phyloP scores from a whole-genome alignment of 23 tunicate genomes.

The Pegea sp. region DNA sequence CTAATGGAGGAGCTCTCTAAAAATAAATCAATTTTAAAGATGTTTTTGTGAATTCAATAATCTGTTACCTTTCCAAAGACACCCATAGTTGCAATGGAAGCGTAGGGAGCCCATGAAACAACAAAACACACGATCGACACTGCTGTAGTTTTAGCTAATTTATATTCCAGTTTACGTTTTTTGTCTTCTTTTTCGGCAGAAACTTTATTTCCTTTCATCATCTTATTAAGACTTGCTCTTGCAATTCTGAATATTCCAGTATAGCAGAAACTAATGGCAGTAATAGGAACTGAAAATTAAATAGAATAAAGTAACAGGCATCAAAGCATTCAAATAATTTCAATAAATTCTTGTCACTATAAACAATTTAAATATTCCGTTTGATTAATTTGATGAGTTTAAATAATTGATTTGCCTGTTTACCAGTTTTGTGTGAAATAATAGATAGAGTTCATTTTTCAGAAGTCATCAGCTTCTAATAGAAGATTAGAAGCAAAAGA shows the following conservation, averaged over 20 bases:
- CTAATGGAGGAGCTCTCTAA: background rate
- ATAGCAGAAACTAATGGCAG: background rate
- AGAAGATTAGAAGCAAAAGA: too few species aligned
- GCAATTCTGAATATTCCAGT: background rate
- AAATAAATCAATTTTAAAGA: background rate
- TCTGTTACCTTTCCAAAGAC: background rate
- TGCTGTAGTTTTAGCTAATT: background rate
- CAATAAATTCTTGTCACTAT: too few species aligned
- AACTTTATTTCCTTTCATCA: background rate
- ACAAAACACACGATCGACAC: conserved; percentile 1
- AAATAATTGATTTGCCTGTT: too few species aligned
- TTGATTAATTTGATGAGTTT: too few species aligned
- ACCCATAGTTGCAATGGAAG: background rate
- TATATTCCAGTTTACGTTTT: background rate
- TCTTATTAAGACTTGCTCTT: background rate
- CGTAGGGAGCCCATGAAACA: conserved; percentile 2
- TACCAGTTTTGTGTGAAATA: too few species aligned
- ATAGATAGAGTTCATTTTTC: too few species aligned
- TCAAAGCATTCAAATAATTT: too few species aligned
- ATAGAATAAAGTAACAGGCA: too few species aligned
- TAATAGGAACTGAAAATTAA: background rate
- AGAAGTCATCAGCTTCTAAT: too few species aligned
- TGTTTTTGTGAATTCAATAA: background rate
- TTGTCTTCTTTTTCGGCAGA: background rate
- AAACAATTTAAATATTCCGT: too few species aligned